phyloP scores from a whole-genome alignment of 2,888 invertebrate species.

The Rhorus exstirpatorius region DNA sequence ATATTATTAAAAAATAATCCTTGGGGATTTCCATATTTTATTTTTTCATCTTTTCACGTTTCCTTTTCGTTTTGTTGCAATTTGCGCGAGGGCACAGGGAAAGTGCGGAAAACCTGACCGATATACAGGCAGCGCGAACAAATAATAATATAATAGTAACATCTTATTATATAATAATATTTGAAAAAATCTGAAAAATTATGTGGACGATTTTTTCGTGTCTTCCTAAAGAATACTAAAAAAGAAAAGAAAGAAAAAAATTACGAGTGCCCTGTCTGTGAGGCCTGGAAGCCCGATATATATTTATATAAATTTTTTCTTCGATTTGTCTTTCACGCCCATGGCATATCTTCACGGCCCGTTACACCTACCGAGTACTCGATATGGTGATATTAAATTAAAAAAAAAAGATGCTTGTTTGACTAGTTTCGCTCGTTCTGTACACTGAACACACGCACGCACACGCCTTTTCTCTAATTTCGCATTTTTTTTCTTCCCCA shows the following conservation, averaged over 20 bases:
- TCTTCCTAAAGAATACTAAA: background rate
- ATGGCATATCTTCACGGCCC: slow-evolving; percentile 51
- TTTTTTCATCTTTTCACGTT: too few species aligned
- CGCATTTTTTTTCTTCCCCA: slow-evolving; percentile 4
- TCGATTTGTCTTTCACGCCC: slow-evolving; percentile 10
- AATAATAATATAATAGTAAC: too few species aligned
- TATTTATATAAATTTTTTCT: background rate
- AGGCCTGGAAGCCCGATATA: background rate
- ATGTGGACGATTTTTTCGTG: background rate
- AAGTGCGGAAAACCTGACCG: too few species aligned
- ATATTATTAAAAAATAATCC: too few species aligned
- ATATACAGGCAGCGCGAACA: too few species aligned
- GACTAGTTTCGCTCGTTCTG: slow-evolving; percentile 38
- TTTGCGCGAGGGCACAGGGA: too few species aligned
- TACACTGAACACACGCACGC: slow-evolving; percentile 1
- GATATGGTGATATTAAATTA: slow-evolving; percentile 13
- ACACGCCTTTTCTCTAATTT: slow-evolving; percentile 20
- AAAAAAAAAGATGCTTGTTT: slow-evolving; percentile 31
- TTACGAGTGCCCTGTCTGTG: background rate
- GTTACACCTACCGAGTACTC: slow-evolving; percentile 2
- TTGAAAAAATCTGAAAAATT: background rate
- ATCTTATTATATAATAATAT: too few species aligned
- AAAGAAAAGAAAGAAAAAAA: background rate
- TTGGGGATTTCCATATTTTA: too few species aligned
- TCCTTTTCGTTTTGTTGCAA: too few species aligned